A percentile compares a stretch with the other conserved stretches of the same genome.
Conservation (phyloP, 1,140 invertebrate genomes). For the Drosophila santomea region DNA sequence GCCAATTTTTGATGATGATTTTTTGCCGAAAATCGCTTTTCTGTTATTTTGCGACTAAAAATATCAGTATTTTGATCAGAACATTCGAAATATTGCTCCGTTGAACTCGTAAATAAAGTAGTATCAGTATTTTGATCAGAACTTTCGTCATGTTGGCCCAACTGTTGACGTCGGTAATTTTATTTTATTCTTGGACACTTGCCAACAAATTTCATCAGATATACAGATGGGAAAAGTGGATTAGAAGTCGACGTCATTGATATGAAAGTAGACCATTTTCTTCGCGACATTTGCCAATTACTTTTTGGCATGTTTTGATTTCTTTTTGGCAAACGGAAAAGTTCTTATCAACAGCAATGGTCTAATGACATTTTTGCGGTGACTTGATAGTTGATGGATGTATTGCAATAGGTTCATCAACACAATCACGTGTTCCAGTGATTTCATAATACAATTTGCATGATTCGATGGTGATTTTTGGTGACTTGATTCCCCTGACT, state of each 20-base stretch:
- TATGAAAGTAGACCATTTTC: background rate
- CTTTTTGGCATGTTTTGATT: background rate
- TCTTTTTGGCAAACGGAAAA: conserved; percentile 1
- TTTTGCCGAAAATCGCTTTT: too few species aligned
- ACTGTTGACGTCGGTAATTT: conserved; percentile 23
- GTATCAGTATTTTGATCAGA: too few species aligned
- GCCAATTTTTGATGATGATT: background rate
- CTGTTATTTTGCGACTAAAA: too few species aligned
- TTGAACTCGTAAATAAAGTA: too few species aligned
- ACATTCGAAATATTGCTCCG: too few species aligned
- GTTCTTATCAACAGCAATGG: conserved; percentile 1
- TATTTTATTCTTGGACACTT: conserved; percentile 23
- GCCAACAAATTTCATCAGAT: conserved; percentile 1
- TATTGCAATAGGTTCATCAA: background rate
- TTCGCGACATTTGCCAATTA: background rate
- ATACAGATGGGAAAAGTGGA: background rate
- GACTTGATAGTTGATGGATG: conserved; percentile 21
- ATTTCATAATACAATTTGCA: background rate
- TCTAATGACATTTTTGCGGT: background rate
- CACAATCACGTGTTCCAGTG: conserved; percentile 7
- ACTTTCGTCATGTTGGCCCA: conserved; percentile 8
- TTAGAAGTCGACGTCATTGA: conserved; percentile 25
- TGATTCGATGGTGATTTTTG: background rate
- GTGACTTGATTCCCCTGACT: too few species aligned
- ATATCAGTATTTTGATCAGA: too few species aligned